Conservation (phyloP, 2,113 vertebrate genomes). For the Tenrec ecaudatus region DNA sequence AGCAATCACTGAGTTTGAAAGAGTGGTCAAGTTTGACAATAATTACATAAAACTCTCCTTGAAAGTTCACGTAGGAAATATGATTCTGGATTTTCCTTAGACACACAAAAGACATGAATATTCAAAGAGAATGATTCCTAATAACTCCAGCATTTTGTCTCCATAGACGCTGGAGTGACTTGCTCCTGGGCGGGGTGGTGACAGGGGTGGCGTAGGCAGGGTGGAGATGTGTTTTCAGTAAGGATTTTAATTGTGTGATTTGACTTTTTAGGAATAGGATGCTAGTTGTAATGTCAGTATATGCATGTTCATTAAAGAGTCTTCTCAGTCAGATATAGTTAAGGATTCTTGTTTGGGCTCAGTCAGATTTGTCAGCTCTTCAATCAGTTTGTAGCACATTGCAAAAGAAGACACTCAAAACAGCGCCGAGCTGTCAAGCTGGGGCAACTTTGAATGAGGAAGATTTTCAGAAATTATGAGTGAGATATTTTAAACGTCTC, state of each 20-base stretch:
- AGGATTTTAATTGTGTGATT: conserved; percentile 77
- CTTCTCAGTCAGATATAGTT: conserved; percentile 77
- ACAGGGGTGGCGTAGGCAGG: no score
- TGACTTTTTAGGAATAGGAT: conserved; percentile 51
- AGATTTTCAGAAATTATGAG: conserved; percentile 83
- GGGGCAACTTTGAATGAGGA: conserved; percentile 82
- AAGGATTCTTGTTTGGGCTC: conserved; percentile 82
- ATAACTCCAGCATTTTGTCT: conserved; percentile 56
- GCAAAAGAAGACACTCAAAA: conserved; percentile 80
- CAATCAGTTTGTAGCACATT: conserved; percentile 83
- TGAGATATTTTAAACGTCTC: conserved; percentile 83
- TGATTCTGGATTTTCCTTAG: conserved; percentile 45
- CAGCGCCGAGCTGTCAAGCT: conserved; percentile 80
- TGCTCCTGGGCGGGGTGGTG: not conserved
- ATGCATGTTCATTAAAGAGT: conserved; percentile 79
- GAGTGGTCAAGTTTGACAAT: not conserved
- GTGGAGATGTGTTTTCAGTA: conserved; percentile 70
- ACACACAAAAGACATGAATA: conserved; percentile 53
- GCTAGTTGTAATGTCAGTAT: conserved; percentile 66
- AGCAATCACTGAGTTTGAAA: conserved; percentile 51
- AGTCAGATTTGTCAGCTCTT: conserved; percentile 82
- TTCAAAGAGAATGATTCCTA: conserved; percentile 57
- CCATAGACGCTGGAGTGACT: conserved; percentile 17
- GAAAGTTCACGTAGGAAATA: conserved; percentile 43
- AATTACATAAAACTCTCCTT: conserved; percentile 29